Evolutionary conservation across 2,797 vertebrate species (phyloP).

Genomic region (Lepilemur septentrionalis): DNA sequence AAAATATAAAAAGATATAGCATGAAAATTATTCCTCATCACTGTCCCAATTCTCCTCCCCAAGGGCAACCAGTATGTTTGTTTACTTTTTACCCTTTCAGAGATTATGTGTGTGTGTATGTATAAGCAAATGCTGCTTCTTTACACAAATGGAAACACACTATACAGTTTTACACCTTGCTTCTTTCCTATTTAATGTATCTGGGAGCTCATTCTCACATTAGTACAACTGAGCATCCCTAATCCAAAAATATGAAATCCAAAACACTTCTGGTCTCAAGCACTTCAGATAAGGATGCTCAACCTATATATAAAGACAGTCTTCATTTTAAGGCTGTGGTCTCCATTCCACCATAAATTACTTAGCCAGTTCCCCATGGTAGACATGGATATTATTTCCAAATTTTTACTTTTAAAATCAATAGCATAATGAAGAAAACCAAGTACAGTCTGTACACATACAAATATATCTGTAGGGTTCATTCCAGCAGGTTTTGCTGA

Average conservation of each 20-base stretch:
- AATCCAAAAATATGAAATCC: not conserved
- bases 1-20: slow-evolving; percentile 57
- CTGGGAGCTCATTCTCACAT: not conserved
- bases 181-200: not conserved
- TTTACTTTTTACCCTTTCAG: not conserved
- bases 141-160: slow-evolving; percentile 21
- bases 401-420: not conserved
- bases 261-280: not conserved
- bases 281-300: not conserved
- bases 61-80: not conserved
- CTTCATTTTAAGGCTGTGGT: not conserved
- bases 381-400: not conserved
- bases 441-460: not conserved
- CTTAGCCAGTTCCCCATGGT: not conserved
- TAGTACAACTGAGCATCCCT: not conserved
- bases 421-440: not conserved
- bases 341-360: not conserved
- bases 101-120: not conserved
- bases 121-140: not conserved
- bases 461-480: not conserved
- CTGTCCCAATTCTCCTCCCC: not conserved
- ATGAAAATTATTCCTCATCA: slow-evolving; percentile 20
- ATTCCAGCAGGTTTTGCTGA: not conserved
- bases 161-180: not conserved
- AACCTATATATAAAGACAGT: not conserved